Conservation (phyloP, 2,888 invertebrate species). For the Podabrus alpinus region DNA sequence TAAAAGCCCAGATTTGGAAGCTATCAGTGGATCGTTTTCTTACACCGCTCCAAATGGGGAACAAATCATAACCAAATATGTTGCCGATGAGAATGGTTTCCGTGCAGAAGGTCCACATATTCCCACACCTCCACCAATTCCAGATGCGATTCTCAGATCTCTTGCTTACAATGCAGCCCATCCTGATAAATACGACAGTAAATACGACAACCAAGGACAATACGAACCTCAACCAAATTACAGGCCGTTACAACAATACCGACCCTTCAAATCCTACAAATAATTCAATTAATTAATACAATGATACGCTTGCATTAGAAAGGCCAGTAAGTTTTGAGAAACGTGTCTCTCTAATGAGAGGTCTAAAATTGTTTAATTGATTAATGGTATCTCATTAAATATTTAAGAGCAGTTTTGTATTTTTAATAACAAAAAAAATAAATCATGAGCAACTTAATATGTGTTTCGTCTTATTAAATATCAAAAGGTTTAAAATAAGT, state of each 20-base stretch:
- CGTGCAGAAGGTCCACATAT: slow-evolving; percentile 76
- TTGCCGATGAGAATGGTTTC: slow-evolving; percentile 83
- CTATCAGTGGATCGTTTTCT: slow-evolving; percentile 62
- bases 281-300: not conserved
- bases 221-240: not conserved
- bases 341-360: not conserved
- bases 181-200: slow-evolving; percentile 2
- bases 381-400: not conserved
- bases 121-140: slow-evolving; percentile 77
- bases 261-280: not conserved
- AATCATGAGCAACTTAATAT: not conserved
- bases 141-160: slow-evolving; percentile 69
- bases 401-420: not conserved
- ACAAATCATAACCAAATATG: slow-evolving; percentile 64
- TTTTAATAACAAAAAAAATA: not conserved
- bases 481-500: too few species aligned
- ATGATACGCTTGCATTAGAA: not conserved
- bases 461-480: not conserved
- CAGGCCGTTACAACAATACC: not conserved
- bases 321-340: not conserved
- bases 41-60: slow-evolving; percentile 65
- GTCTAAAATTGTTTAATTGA: not conserved
- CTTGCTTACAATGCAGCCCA: slow-evolving; percentile 46
- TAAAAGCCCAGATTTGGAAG: slow-evolving; percentile 52
- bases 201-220: not conserved